These are phyloP conservation scores for Corynorhinus townsendii DNA, from an alignment of 2,113 vertebrate genomes.

Conservation along the genomic window DNA sequence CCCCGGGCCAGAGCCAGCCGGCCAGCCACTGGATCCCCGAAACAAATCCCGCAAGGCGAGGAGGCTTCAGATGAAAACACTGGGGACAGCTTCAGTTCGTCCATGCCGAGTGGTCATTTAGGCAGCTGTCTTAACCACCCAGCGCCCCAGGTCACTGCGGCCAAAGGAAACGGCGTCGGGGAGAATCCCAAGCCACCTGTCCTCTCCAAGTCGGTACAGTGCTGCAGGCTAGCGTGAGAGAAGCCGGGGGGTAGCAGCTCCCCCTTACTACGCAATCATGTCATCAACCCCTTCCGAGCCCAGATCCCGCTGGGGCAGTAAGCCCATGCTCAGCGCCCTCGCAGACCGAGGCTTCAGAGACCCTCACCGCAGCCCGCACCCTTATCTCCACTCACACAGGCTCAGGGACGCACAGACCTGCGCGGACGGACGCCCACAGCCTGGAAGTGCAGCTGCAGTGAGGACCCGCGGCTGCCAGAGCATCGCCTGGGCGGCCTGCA, in stretches of 20 bases:
- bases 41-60: neutral
- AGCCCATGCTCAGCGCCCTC: neutral
- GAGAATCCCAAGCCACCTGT: neutral
- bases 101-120: neutral
- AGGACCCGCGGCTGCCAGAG: neutral
- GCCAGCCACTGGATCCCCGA: neutral
- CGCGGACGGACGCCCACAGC: neutral
- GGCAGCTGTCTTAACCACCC: neutral
- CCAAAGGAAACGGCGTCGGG: neutral
- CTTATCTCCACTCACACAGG: neutral
- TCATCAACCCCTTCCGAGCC: neutral
- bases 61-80: neutral
- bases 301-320: neutral
- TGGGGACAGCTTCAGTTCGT: neutral
- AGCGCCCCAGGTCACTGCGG: neutral
- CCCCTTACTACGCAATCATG: neutral
- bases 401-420: neutral
- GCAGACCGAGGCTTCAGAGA: neutral
- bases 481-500: neutral
- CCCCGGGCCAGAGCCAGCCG: neutral
- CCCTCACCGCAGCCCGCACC: neutral
- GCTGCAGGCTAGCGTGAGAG: neutral
- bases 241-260: neutral
- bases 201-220: neutral
- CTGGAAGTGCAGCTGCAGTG: neutral